Base-by-base conservation (phyloP, 2,797 vertebrate species). In the Rhabdophis nuchalis region DNA sequence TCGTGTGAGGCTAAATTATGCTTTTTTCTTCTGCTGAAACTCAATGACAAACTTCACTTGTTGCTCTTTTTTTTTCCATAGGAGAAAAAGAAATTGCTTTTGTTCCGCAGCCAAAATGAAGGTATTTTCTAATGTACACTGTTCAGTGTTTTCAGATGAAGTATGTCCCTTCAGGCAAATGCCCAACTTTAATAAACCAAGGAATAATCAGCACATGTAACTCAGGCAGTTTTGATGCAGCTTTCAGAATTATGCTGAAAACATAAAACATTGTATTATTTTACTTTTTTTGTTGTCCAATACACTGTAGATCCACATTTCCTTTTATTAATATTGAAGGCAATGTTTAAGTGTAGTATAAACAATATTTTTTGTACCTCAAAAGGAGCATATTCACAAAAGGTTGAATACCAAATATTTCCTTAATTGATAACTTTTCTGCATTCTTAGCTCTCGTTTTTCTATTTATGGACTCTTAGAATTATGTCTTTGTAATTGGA, bases 361-460 rank as follows among this genome's bases (percentile, higher is more conserved):
- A 93, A 88, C 91, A 93, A 87, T 87, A 92, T 91, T 93, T 92
- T 90, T 86, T 92, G 86, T 90, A 93, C 88, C 88, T 93, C 92
- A 93, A 87, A 92, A 93, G 89, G 89, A 92, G 89, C 60, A 92
- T 86, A 92, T 92, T 90, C 68, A 93, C 52, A 64, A 85, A 90
- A 58, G 61, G 54, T 7, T 46, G 50, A 93, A 85, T 11, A 16
- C 88, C 50, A 41, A 90, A 64, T 23, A 88, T 85, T 56, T 46
- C n/a, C 56, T 68, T 86, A 50, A 53, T 85, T 41, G 57, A 20
- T 89, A 50, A 13, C n/a, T 57, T 82, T 89, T 89, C 82, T 57
- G 16, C 13, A 53, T 91, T 86, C 60, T 58, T 53, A 14, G 87
- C 23, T 89, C 60, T 86, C 53, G 14, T 50, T 56, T 46, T 88